These are phyloP conservation scores for Decapterus maruadsi DNA, from an alignment of 2,797 vertebrate genomes.

Conservation along the genomic window DNA sequence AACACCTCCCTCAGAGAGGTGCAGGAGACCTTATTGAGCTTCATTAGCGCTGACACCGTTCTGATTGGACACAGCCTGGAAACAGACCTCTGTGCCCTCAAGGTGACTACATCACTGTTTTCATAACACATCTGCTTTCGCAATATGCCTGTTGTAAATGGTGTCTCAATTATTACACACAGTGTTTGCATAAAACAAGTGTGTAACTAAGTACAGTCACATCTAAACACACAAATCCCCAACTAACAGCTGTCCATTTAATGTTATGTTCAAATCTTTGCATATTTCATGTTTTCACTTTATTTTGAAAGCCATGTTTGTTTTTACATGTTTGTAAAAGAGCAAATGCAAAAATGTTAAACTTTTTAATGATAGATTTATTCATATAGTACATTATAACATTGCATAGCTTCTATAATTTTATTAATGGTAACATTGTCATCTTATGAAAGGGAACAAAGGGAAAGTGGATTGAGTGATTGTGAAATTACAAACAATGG, in stretches of 20 bases:
- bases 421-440: no score
- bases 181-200: background rate
- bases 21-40: constrained; percentile 84
- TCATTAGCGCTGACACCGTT: constrained; percentile 86
- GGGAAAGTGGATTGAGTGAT: no score
- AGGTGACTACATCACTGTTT: constrained; percentile 80
- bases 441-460: no score
- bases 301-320: background rate
- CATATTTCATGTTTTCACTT: background rate
- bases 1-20: constrained; percentile 81
- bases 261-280: background rate
- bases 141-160: background rate
- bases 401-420: background rate
- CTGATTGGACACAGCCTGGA: constrained; percentile 88
- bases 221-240: background rate
- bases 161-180: background rate
- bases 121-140: background rate
- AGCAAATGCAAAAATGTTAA: no score
- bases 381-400: background rate
- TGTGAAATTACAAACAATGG: background rate
- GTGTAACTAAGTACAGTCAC: background rate
- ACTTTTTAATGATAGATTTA: no score
- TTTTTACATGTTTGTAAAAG: background rate
- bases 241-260: background rate
- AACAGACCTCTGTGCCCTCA: constrained; percentile 85